Evolutionary conservation across 2,113 vertebrate species (phyloP).

Genomic region (Mus spicilegus): DNA sequence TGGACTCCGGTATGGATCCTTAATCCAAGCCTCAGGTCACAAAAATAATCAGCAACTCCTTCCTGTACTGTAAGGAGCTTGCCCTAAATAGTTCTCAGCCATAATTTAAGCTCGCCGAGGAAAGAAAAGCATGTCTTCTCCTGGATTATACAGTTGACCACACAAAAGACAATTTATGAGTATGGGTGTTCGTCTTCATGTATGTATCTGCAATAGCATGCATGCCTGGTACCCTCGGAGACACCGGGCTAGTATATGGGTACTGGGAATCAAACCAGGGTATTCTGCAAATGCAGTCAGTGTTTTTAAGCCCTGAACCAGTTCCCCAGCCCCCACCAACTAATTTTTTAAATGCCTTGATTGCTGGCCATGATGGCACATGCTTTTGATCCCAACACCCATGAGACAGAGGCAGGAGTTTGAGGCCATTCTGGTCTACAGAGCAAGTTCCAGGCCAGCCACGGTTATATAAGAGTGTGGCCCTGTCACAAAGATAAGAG

Average conservation of each 20-base stretch:
- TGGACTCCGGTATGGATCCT: background rate
- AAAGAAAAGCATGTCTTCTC: background rate
- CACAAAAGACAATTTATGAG: background rate
- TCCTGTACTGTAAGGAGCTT: background rate
- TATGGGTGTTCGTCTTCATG: too few relatives aligned
- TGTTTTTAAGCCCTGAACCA: background rate
- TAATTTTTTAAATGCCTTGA: background rate
- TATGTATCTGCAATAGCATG: background rate
- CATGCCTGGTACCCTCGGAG: background rate
- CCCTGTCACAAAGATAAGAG: background rate
- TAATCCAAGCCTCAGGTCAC: background rate
- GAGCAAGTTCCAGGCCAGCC: background rate
- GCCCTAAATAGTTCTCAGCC: background rate
- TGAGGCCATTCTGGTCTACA: background rate
- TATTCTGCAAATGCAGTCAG: background rate
- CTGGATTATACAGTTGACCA: background rate
- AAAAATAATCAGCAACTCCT: background rate
- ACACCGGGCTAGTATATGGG: background rate
- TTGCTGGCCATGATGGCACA: background rate
- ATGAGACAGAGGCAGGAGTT: background rate
- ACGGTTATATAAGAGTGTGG: background rate
- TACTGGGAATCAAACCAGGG: background rate
- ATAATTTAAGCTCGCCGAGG: background rate
- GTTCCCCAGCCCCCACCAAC: background rate
- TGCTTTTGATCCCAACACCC: background rate